Conservation (phyloP, 2,888 invertebrate species). For the Eupelmus urozonus region DNA sequence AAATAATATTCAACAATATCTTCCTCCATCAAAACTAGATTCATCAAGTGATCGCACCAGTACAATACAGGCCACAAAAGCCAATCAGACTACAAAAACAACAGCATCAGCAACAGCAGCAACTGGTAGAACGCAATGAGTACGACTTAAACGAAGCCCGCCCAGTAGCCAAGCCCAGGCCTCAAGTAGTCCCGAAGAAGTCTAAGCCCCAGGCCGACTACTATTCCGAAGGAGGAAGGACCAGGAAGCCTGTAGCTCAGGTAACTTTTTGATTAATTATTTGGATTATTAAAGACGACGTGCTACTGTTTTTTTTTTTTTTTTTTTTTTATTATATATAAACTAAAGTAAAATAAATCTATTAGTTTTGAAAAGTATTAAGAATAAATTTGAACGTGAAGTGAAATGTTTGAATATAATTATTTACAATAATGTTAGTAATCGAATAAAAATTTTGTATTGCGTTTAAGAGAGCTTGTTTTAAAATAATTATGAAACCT, state of each 20-base stretch:
- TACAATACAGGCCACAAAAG: slow-evolving; percentile 64
- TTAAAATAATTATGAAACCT: background rate
- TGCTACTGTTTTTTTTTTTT: too few relatives aligned
- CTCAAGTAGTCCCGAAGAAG: slow-evolving; percentile 57
- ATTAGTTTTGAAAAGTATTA: too few relatives aligned
- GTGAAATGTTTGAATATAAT: background rate
- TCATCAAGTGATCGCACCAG: slow-evolving; percentile 60
- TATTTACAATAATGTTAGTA: too few relatives aligned
- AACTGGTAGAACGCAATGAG: slow-evolving; percentile 50
- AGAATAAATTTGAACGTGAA: too few relatives aligned
- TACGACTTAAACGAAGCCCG: slow-evolving; percentile 57
- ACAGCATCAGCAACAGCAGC: slow-evolving; percentile 44
- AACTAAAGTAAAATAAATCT: too few relatives aligned
- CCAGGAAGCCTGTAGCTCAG: slow-evolving; percentile 85
- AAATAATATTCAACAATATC: too few relatives aligned
- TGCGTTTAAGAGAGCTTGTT: background rate
- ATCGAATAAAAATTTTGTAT: background rate
- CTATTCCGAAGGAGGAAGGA: slow-evolving; percentile 45
- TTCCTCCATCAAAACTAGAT: slow-evolving; percentile 17
- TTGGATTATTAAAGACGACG: too few relatives aligned
- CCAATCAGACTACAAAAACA: slow-evolving; percentile 55
- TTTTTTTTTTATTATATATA: too few relatives aligned
- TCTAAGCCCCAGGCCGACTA: slow-evolving; percentile 49
- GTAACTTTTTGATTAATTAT: slow-evolving; percentile 56
- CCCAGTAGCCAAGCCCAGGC: slow-evolving; percentile 59